Evolutionary conservation across 2,888 invertebrate genomes (phyloP).

Genomic region (Amiota communis): DNA sequence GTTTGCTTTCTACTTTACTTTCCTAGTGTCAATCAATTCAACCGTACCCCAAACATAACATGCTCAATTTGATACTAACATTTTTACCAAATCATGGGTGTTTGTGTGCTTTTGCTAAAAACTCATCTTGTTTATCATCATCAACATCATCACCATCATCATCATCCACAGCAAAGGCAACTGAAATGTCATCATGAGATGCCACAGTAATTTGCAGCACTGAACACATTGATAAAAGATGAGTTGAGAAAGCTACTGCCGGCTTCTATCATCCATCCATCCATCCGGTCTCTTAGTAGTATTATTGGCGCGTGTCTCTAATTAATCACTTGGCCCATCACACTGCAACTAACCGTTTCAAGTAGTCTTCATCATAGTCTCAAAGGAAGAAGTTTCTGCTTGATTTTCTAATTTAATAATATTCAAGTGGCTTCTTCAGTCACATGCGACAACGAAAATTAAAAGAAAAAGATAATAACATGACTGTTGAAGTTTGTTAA

Average conservation of each 20-base stretch:
- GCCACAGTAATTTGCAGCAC: background rate
- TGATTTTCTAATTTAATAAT: slow-evolving; percentile 48
- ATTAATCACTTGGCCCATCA: slow-evolving; percentile 59
- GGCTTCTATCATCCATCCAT: background rate
- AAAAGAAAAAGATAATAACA: background rate
- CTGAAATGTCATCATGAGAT: background rate
- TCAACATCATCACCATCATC: slow-evolving; percentile 27
- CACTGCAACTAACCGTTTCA: slow-evolving; percentile 30
- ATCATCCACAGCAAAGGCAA: slow-evolving; percentile 20
- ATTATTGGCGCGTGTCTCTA: slow-evolving; percentile 61
- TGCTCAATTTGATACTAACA: slow-evolving; percentile 8
- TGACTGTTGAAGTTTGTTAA: slow-evolving; percentile 42
- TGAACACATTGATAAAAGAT: background rate
- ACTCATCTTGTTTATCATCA: slow-evolving; percentile 32
- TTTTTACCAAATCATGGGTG: background rate
- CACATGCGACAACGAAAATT: slow-evolving; percentile 8
- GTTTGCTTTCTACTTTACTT: background rate
- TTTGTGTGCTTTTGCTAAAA: background rate
- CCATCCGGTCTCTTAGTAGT: slow-evolving; percentile 32
- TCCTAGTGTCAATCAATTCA: background rate
- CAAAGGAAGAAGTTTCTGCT: slow-evolving; percentile 33
- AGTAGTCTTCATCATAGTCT: slow-evolving; percentile 3
- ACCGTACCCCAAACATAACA: background rate
- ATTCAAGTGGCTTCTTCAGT: slow-evolving; percentile 43
- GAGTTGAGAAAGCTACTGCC: background rate